Evolutionary conservation across 2,797 vertebrate species (phyloP), one percentile per base, ranked within the genome.

Genomic region (Chelonia mydas): DNA sequence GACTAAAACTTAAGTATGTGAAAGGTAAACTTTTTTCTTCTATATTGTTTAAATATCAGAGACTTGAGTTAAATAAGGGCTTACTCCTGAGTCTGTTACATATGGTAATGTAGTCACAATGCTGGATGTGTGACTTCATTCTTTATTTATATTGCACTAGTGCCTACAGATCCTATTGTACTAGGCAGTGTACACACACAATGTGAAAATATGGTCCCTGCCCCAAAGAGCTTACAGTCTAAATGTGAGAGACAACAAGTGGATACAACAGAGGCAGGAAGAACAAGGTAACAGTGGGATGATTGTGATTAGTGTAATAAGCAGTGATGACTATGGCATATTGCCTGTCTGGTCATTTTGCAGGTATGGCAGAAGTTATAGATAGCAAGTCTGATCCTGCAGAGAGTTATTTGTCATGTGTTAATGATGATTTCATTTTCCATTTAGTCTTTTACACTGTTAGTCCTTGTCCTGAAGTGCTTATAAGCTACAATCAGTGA

Each of bases 401-500:
- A 92, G 89, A 94, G 80, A 74, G 5, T 74, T 74, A 72, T 21
- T n/a, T 90, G 45, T 92, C 90, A 92, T 74, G 74, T 89, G 33
- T 16, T 86, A 41, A 65, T 41, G 54, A 78, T 87, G 51, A 74
- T 90, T 80, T 79, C 21, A 50, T 89, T 37, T 91, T 83, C 74
- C 53, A 93, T 95, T 93, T 65, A 90, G 57, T 84, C 93, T 87
- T 57, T 9, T 47, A 47, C 87, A 93, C 61, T 80, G 88, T 90
- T 31, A 41, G 94, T 79, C 84, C 9, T 13, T 91, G 25, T 80
- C 83, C 13, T 12, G n/a, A 31, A 54, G 85, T 17, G 57, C 77
- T 85, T 96, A 47, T 61, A 93, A 4, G 86, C 90, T 57, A 6
- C 51, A 88, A 80, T 90, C 90, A 88, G 79, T 95, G 96, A 93